Conservation (phyloP, 1,140 invertebrate genomes). For the Lepidostoma basale region DNA sequence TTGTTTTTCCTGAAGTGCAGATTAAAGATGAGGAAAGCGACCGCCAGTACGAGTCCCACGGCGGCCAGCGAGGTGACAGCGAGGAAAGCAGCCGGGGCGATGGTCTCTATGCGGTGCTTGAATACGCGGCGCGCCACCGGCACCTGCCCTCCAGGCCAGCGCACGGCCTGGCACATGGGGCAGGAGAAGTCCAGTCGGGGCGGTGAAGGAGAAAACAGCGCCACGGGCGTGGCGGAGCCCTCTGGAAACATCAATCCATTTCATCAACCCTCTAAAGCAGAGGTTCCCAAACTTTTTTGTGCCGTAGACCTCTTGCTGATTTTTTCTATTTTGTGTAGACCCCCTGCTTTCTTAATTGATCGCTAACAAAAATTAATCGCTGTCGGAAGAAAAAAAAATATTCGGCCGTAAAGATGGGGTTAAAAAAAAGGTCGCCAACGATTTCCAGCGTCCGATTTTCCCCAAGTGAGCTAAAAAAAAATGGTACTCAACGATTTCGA, state of each 20-base stretch:
- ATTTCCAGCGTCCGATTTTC: no score
- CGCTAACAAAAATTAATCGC: no score
- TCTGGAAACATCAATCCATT: conserved; percentile 61
- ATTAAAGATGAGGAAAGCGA: conserved; percentile 84
- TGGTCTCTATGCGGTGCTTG: conserved; percentile 72
- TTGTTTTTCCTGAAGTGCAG: conserved; percentile 85
- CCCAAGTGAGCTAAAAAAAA: no score
- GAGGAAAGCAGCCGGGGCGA: conserved; percentile 77
- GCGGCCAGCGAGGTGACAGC: conserved; percentile 72
- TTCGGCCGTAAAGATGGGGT: no score
- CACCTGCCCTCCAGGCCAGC: conserved; percentile 76
- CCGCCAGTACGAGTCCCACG: conserved; percentile 77
- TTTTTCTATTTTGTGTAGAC: no score
- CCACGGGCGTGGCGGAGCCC: conserved; percentile 70
- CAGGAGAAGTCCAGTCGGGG: conserved; percentile 73
- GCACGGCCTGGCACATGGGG: conserved; percentile 68
- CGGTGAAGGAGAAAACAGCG: conserved; percentile 74
- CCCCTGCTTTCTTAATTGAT: no score
- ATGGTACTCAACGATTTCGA: no score
- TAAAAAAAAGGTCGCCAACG: no score
- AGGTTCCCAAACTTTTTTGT: no score
- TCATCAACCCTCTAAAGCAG: no score
- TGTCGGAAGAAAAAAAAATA: no score
- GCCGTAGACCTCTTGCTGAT: no score
- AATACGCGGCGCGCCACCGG: conserved; percentile 78